A percentile compares a stretch with the other conserved stretches of the same genome.
Evolutionary conservation across 2,797 vertebrate genomes (phyloP).

Genomic region (Phalanger gymnotis): DNA sequence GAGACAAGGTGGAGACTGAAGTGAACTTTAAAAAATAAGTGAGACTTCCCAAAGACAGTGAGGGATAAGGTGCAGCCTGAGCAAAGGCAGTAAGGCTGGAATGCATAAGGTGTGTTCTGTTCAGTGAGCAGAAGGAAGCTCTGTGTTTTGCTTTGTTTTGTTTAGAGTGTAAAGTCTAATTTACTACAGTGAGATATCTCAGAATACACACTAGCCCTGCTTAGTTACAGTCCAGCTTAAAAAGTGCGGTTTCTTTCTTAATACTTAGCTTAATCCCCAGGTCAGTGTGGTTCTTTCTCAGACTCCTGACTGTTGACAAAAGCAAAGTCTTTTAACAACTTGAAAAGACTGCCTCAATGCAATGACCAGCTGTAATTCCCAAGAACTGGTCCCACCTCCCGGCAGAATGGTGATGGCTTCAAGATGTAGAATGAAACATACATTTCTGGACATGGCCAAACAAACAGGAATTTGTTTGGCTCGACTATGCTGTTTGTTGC

Average conservation of each 20-base stretch:
- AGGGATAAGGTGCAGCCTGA: not conserved
- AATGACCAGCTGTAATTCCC: not conserved
- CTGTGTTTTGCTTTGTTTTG: not conserved
- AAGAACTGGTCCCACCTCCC: not conserved
- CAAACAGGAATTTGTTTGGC: not conserved
- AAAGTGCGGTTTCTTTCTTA: not conserved
- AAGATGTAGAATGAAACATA: not conserved
- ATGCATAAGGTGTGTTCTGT: not conserved
- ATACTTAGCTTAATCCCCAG: not conserved
- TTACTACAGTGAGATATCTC: not conserved
- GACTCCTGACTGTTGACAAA: not conserved
- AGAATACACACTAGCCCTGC: not conserved
- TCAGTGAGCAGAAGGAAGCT: not conserved
- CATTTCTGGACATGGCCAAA: not conserved
- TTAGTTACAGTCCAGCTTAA: not conserved
- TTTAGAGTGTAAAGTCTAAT: not conserved
- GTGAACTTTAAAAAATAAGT: not conserved
- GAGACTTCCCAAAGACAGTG: not conserved
- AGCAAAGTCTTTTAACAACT: not conserved
- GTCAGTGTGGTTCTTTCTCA: not conserved
- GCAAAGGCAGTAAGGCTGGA: not conserved
- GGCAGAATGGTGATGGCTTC: not conserved
- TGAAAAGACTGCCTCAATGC: not conserved
- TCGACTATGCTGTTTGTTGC: not conserved
- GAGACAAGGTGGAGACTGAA: not conserved